phyloP scores from a whole-genome alignment of 2,888 invertebrate species.

The Platypus cylindrus region DNA sequence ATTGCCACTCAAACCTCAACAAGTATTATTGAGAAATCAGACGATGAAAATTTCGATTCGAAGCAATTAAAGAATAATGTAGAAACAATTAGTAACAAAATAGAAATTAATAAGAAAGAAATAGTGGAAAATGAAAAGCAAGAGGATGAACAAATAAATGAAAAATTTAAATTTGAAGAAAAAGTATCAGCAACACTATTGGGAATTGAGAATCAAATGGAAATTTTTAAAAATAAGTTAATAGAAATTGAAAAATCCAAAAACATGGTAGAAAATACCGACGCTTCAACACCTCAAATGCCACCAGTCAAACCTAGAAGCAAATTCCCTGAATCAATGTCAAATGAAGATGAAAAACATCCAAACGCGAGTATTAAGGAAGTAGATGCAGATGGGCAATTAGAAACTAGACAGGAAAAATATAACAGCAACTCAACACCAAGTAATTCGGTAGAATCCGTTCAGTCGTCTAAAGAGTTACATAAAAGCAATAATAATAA shows the following conservation, averaged over 20 bases:
- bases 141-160: conserved; percentile 1
- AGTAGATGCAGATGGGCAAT: not conserved
- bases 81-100: not conserved
- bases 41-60: conserved; percentile 17
- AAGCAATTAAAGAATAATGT: too few relatives aligned
- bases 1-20: conserved; percentile 29
- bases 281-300: conserved; percentile 8
- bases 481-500: too few relatives aligned
- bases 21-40: too few relatives aligned
- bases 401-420: too few relatives aligned
- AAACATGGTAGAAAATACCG: too few relatives aligned
- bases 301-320: conserved; percentile 18
- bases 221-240: conserved; percentile 29
- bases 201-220: conserved; percentile 32
- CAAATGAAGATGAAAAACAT: not conserved
- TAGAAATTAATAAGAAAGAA: conserved; percentile 2
- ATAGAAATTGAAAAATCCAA: conserved; percentile 23
- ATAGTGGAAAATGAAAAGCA: not conserved
- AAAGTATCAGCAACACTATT: conserved; percentile 24
- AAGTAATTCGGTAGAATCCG: too few relatives aligned
- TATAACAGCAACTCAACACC: too few relatives aligned
- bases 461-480: too few relatives aligned
- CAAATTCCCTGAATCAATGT: conserved; percentile 9
- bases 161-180: conserved; percentile 18
- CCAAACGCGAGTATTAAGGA: conserved; percentile 7